These are phyloP conservation scores for Eupelmus urozonus DNA, from an alignment of 2,888 invertebrate genomes.

Conservation along the genomic window DNA sequence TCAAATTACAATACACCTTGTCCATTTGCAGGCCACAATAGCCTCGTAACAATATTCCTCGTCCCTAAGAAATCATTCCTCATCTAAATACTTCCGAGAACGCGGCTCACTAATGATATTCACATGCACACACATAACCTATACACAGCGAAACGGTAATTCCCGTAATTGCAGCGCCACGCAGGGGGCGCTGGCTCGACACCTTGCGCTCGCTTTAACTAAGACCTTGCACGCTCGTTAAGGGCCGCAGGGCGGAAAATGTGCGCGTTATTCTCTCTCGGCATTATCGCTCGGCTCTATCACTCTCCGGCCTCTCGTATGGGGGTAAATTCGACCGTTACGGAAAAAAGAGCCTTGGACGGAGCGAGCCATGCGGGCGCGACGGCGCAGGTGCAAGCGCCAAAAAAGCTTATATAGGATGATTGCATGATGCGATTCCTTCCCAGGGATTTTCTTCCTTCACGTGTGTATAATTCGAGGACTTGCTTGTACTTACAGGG, in stretches of 20 bases:
- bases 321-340: constrained; percentile 74
- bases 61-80: too few species aligned
- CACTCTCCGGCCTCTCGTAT: constrained; percentile 61
- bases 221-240: constrained; percentile 26
- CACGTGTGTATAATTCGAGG: background rate
- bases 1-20: too few species aligned
- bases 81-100: too few species aligned
- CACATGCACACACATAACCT: too few species aligned
- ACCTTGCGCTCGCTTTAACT: background rate
- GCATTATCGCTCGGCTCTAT: constrained; percentile 60
- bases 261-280: too few species aligned
- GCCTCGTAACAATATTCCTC: too few species aligned
- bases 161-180: background rate
- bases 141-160: too few species aligned
- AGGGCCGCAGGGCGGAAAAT: constrained; percentile 43
- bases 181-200: background rate
- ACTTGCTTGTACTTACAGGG: too few species aligned
- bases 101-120: too few species aligned
- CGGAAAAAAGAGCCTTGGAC: constrained; percentile 61
- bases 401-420: too few species aligned
- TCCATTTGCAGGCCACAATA: too few species aligned
- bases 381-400: constrained; percentile 28
- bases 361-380: constrained; percentile 28
- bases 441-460: constrained; percentile 41
- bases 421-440: constrained; percentile 41